A percentile compares a stretch with the other conserved stretches of the same genome.
phyloP scores from a whole-genome alignment of 2,797 vertebrate species.

The Caiman crocodilus region DNA sequence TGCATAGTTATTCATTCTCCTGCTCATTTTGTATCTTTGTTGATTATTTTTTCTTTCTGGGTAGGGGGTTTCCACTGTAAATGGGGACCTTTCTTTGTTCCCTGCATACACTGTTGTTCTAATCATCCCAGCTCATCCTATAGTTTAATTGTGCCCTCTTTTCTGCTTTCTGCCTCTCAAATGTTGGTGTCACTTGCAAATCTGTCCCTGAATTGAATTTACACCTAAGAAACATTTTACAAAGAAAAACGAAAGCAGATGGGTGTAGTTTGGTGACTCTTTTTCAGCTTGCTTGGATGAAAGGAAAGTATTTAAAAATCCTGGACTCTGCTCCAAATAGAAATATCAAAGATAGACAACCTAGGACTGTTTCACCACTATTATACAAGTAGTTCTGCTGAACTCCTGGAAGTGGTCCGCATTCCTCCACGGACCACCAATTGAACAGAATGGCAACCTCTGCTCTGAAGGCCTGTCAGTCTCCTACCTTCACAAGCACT shows the following conservation, averaged over 20 bases:
- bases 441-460: neutral
- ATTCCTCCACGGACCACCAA: neutral
- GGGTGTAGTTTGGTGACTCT: neutral
- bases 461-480: neutral
- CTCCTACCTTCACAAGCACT: neutral
- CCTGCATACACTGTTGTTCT: neutral
- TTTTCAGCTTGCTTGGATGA: neutral
- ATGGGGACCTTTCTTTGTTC: neutral
- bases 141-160: neutral
- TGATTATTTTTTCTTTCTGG: neutral
- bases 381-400: neutral
- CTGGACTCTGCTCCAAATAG: neutral
- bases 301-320: neutral
- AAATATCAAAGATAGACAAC: neutral
- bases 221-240: neutral
- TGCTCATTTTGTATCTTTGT: neutral
- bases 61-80: neutral
- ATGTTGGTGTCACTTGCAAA: neutral
- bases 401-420: neutral
- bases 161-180: neutral
- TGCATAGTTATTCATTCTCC: neutral
- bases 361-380: neutral
- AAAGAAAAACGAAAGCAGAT: neutral
- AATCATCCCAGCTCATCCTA: neutral
- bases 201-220: neutral